phyloP scores from a whole-genome alignment of 2,113 vertebrate species.

The Copsychus sechellarum region DNA sequence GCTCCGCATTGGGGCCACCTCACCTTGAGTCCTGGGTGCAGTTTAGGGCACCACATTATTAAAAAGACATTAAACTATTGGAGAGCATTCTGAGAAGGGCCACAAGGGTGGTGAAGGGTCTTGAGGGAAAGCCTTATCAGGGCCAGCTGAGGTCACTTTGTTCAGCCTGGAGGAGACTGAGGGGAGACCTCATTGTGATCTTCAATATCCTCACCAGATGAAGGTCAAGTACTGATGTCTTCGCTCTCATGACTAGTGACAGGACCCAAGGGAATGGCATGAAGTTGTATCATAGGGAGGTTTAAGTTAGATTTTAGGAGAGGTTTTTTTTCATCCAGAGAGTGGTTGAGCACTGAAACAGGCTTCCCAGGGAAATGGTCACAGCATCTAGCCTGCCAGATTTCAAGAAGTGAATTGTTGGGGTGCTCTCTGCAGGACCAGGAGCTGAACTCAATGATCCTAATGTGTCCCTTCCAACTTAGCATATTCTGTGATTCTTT shows the following conservation, averaged over 20 bases:
- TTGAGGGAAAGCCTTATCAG: background rate
- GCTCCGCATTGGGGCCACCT: background rate
- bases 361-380: background rate
- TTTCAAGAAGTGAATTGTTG: background rate
- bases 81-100: background rate
- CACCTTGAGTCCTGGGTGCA: background rate
- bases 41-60: background rate
- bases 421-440: background rate
- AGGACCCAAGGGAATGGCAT: background rate
- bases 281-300: background rate
- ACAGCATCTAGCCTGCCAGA: background rate
- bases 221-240: background rate
- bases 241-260: background rate
- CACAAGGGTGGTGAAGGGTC: fast-evolving
- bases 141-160: background rate
- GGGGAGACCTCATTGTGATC: background rate
- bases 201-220: background rate
- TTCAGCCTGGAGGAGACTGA: background rate
- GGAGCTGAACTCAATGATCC: background rate
- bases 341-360: background rate
- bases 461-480: background rate
- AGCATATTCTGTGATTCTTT: background rate
- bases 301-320: background rate
- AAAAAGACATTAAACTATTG: background rate
- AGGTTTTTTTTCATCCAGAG: background rate